Conservation (phyloP, 23 tunicate species). For the Styela clava region DNA sequence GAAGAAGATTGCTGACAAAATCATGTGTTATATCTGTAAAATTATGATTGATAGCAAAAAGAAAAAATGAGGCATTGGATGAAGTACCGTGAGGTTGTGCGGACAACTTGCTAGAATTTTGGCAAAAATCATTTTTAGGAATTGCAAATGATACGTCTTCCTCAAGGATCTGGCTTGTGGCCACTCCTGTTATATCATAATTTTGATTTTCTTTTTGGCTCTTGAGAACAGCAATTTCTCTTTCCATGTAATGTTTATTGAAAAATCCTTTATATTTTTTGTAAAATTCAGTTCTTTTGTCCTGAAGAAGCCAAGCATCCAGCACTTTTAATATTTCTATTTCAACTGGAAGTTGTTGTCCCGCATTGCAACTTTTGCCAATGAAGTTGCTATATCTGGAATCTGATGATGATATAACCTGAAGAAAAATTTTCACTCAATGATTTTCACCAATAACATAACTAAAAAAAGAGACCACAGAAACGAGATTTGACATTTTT, state of each 20-base stretch:
- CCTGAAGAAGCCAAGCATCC: conserved; percentile 14
- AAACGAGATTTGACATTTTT: no score
- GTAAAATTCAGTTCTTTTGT: not conserved
- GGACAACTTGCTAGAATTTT: no score
- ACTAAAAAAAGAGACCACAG: no score
- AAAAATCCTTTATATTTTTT: not conserved
- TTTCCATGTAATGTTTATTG: not conserved
- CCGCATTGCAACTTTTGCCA: not conserved
- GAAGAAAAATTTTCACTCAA: not conserved
- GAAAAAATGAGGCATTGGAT: not conserved
- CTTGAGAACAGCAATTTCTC: not conserved
- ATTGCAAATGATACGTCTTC: no score
- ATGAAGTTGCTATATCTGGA: not conserved
- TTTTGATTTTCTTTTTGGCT: no score
- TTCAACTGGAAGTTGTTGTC: conserved; percentile 3
- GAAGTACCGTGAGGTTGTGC: not conserved
- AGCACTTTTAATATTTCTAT: conserved; percentile 2
- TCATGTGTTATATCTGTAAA: not conserved
- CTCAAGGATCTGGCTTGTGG: no score
- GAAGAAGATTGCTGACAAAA: not conserved
- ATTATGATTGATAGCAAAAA: not conserved
- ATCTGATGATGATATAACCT: not conserved
- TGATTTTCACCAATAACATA: not conserved
- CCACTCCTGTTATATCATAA: no score
- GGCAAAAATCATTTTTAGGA: no score